These are phyloP conservation scores for Nyctereutes procyonoides DNA, from an alignment of 2,113 vertebrate species.

Conservation along the genomic window DNA sequence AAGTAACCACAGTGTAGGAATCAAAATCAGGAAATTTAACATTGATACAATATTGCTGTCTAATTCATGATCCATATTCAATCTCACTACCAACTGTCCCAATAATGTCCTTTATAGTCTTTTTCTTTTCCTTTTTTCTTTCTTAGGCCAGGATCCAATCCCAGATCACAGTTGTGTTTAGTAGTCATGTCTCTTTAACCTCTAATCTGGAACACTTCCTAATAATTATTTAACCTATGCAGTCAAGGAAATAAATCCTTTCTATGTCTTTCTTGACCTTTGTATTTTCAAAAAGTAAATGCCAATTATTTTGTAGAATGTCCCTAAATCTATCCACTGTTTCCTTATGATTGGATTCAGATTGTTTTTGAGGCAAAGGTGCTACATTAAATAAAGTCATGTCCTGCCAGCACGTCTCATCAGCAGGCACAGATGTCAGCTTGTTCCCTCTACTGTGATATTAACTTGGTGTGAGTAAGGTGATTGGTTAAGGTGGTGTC, in stretches of 20 bases:
- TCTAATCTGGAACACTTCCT: neutral
- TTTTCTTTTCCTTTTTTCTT: neutral
- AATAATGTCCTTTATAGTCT: neutral
- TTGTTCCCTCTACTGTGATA: neutral
- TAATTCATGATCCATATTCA: neutral
- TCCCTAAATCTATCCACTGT: neutral
- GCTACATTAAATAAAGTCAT: neutral
- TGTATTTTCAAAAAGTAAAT: slow-evolving; percentile 40
- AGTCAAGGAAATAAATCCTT: neutral
- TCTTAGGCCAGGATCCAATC: neutral
- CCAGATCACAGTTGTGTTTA: neutral
- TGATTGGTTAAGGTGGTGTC: neutral
- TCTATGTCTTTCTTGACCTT: slow-evolving; percentile 35
- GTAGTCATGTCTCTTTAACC: neutral
- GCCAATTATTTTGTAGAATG: neutral
- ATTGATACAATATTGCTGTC: neutral
- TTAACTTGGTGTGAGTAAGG: neutral
- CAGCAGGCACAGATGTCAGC: neutral
- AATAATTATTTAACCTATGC: neutral
- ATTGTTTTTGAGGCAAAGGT: neutral
- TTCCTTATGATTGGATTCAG: neutral
- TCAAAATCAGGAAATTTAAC: neutral
- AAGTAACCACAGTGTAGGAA: neutral
- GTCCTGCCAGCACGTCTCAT: neutral
- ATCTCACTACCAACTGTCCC: neutral